Conservation (phyloP, 2,888 invertebrate species). For the Drosophila villosipedis region DNA sequence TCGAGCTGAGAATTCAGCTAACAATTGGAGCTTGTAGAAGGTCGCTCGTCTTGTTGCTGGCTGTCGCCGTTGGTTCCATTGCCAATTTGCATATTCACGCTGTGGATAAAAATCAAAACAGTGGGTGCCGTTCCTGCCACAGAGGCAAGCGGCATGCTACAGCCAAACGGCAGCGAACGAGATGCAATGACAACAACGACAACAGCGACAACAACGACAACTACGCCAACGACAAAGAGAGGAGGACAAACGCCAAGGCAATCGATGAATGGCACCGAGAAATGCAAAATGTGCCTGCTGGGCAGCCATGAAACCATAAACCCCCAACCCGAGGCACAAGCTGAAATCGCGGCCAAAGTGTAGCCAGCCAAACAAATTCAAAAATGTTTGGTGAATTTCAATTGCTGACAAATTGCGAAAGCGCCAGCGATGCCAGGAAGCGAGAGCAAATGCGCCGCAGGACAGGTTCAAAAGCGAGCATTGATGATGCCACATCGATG, state of each 20-base stretch:
- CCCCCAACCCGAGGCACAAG: slow-evolving; percentile 35
- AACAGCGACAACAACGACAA: slow-evolving; percentile 1
- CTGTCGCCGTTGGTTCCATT: slow-evolving; percentile 31
- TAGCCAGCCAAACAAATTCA: slow-evolving; percentile 78
- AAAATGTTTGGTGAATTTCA: slow-evolving; percentile 82
- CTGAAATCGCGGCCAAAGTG: slow-evolving; percentile 60
- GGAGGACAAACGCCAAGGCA: slow-evolving; percentile 41
- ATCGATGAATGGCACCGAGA: slow-evolving; percentile 67
- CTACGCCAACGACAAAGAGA: neutral
- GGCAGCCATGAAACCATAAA: slow-evolving; percentile 57
- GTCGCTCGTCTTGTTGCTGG: slow-evolving; percentile 47
- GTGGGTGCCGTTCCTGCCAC: slow-evolving; percentile 62
- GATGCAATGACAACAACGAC: slow-evolving; percentile 58
- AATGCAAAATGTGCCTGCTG: slow-evolving; percentile 81
- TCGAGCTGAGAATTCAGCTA: slow-evolving; percentile 28
- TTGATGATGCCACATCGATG: slow-evolving; percentile 54
- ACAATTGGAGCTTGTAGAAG: slow-evolving; percentile 48
- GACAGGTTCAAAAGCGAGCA: slow-evolving; percentile 32
- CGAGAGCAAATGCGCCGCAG: slow-evolving; percentile 48
- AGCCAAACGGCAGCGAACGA: slow-evolving; percentile 33
- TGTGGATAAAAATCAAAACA: slow-evolving; percentile 82
- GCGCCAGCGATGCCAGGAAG: slow-evolving; percentile 47
- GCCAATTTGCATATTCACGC: slow-evolving; percentile 79
- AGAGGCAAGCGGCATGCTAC: slow-evolving; percentile 29
- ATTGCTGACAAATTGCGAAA: slow-evolving; percentile 78